Conservation (phyloP, 2,797 vertebrate species). For the Poliocrania exsul region DNA sequence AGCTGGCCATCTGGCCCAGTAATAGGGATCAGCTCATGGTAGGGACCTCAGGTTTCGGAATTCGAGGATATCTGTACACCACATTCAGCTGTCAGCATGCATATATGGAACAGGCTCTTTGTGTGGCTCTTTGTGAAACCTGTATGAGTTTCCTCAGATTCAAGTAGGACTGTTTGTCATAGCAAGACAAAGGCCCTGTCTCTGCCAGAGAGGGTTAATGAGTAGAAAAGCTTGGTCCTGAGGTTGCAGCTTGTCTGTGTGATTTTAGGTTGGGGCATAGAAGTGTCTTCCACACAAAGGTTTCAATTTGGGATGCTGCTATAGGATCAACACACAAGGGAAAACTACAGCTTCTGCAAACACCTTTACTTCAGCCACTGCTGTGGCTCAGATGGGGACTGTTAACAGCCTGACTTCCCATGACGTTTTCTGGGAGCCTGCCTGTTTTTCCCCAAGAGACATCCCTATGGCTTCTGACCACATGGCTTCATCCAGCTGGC, state of each 20-base stretch:
- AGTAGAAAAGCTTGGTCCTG: not conserved
- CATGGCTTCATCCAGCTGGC: not conserved
- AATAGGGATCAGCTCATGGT: not conserved
- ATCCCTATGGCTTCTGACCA: not conserved
- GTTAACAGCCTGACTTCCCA: not conserved
- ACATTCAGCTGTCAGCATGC: not conserved
- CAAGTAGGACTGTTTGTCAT: not conserved
- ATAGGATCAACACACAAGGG: not conserved
- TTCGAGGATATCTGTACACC: not conserved
- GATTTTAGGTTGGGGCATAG: not conserved
- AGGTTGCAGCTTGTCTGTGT: not conserved
- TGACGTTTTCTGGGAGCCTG: rapidly evolving
- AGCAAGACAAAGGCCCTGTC: not conserved
- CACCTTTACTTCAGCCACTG: rapidly evolving
- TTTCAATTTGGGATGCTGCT: not conserved
- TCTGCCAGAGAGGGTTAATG: not conserved
- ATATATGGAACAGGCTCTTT: not conserved
- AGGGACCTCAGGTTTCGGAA: not conserved
- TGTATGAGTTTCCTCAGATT: not conserved
- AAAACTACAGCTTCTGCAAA: not conserved
- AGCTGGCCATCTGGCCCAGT: not conserved
- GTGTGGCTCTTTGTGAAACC: not conserved
- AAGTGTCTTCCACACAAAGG: not conserved
- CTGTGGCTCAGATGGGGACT: not conserved
- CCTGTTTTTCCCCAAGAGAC: not conserved